Conservation (phyloP, 2,888 invertebrate genomes). For the Seira sanloemensis region DNA sequence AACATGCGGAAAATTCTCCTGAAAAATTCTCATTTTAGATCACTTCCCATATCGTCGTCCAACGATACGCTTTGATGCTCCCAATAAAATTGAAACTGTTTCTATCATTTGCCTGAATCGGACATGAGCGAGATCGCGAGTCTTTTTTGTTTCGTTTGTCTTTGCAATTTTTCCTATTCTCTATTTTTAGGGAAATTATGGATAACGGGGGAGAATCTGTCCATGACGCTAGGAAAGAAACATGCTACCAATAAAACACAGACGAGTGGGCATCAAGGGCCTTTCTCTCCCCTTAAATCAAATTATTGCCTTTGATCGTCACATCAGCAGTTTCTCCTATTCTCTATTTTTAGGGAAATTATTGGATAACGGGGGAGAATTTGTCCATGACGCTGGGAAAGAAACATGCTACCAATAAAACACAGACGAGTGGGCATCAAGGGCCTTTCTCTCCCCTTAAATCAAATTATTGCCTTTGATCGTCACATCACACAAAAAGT, state of each 20-base stretch:
- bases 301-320: background rate
- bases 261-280: background rate
- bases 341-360: background rate
- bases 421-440: background rate
- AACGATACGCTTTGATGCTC: too few relatives aligned
- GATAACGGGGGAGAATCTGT: slow-evolving; percentile 7
- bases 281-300: background rate
- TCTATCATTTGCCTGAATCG: background rate
- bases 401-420: slow-evolving; percentile 9
- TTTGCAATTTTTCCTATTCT: background rate
- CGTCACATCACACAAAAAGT: background rate
- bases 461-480: background rate
- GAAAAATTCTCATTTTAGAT: too few relatives aligned
- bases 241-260: slow-evolving; percentile 34
- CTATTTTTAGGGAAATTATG: background rate
- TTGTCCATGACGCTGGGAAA: background rate
- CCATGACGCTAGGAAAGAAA: slow-evolving; percentile 20
- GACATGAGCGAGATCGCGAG: background rate
- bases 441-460: background rate
- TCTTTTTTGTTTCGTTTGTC: slow-evolving; percentile 21
- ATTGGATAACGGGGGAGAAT: background rate
- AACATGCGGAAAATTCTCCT: too few relatives aligned
- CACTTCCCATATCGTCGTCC: too few relatives aligned
- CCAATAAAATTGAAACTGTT: too few relatives aligned
- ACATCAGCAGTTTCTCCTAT: background rate